These are phyloP conservation scores for Malurus splendens DNA, from an alignment of 2,797 vertebrate species.

Conservation along the genomic window DNA sequence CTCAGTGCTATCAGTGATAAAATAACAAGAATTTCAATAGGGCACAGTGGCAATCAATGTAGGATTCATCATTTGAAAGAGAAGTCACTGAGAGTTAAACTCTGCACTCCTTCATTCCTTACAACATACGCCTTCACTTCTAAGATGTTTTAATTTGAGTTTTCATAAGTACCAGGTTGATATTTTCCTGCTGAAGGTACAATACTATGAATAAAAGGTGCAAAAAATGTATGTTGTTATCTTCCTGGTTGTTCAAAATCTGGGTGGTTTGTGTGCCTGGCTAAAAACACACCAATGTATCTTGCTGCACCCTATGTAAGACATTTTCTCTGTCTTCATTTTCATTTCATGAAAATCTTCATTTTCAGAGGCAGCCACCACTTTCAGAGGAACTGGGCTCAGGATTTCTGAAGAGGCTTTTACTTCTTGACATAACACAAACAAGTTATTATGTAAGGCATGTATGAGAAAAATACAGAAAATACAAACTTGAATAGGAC, in stretches of 20 bases:
- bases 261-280: background rate
- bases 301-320: background rate
- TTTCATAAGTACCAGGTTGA: background rate
- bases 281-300: background rate
- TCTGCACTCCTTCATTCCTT: background rate
- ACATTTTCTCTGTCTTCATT: background rate
- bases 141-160: background rate
- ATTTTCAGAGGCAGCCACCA: background rate
- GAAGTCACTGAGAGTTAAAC: background rate
- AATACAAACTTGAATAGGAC: background rate
- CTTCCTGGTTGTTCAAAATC: background rate
- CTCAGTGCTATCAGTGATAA: background rate
- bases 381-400: background rate
- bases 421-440: background rate
- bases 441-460: background rate
- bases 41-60: background rate
- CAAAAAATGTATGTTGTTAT: background rate
- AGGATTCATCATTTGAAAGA: background rate
- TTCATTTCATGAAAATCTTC: background rate
- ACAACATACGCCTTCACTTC: background rate
- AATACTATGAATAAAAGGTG: background rate
- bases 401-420: background rate
- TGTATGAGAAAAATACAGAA: background rate
- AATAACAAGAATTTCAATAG: background rate
- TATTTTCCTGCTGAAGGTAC: background rate